phyloP scores from a whole-genome alignment of 1,140 invertebrate genomes.

The Hycleus phaleratus region DNA sequence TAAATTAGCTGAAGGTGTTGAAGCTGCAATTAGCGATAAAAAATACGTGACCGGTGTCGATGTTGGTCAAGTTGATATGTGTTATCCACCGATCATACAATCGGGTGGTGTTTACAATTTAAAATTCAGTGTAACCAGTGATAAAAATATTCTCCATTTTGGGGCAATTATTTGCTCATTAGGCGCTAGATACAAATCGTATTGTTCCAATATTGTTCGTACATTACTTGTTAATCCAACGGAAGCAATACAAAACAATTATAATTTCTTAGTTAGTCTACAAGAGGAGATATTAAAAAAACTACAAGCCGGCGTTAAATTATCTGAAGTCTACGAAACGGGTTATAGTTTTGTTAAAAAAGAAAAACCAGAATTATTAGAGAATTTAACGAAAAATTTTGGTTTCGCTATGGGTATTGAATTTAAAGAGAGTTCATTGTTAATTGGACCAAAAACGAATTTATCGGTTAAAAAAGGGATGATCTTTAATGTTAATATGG shows the following conservation, averaged over 20 bases:
- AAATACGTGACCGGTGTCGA: conserved; percentile 91
- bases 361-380: conserved; percentile 76
- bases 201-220: conserved; percentile 97
- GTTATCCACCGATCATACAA: conserved; percentile 97
- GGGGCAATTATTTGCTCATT: conserved; percentile 93
- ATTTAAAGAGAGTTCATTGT: conserved; percentile 89
- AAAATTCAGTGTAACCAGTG: conserved; percentile 91
- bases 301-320: conserved; percentile 72
- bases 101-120: conserved; percentile 95
- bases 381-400: conserved; percentile 80
- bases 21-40: conserved; percentile 83
- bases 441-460: conserved; percentile 85
- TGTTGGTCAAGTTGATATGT: conserved; percentile 84
- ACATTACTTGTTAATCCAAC: conserved; percentile 96
- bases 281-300: conserved; percentile 87
- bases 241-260: conserved; percentile 73
- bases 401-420: conserved; percentile 94
- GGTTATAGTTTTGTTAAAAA: conserved; percentile 78
- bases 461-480: conserved; percentile 84
- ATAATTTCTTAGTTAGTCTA: conserved; percentile 86
- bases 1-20: conserved; percentile 91
- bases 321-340: conserved; percentile 84
- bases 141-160: conserved; percentile 92
- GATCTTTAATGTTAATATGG: conserved; percentile 95
- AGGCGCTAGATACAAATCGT: conserved; percentile 92